These are phyloP conservation scores for Gavialis gangeticus DNA, from an alignment of 2,113 vertebrate species.

Conservation along the genomic window DNA sequence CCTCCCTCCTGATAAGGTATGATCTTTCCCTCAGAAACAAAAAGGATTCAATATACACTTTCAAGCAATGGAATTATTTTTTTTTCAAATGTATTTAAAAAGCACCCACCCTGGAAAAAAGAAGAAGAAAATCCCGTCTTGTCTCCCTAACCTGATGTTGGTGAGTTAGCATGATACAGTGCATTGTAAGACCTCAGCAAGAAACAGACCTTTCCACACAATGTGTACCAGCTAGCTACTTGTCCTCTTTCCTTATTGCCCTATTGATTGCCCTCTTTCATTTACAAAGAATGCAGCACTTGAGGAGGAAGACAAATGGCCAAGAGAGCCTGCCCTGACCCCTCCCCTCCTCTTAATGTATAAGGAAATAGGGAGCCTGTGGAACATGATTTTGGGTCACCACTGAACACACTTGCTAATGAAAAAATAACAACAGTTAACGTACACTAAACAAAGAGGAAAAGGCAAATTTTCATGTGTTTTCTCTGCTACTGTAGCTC, in stretches of 20 bases:
- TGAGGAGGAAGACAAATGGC: constrained; percentile 44
- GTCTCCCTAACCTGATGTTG: not conserved
- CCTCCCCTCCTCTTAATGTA: not conserved
- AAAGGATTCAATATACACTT: not conserved
- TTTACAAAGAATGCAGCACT: constrained; percentile 41
- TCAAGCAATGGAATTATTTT: not conserved
- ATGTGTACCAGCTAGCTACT: not conserved
- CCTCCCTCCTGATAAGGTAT: not conserved
- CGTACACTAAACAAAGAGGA: not conserved
- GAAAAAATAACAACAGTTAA: not conserved
- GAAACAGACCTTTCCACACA: not conserved
- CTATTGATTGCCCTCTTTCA: constrained; percentile 63
- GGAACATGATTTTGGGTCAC: not conserved
- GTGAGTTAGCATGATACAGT: not conserved
- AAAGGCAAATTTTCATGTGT: not conserved
- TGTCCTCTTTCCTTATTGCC: constrained; percentile 53
- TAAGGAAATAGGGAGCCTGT: not conserved
- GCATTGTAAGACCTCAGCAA: not conserved
- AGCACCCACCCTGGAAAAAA: not conserved
- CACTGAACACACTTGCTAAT: not conserved
- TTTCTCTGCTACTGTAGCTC: not conserved
- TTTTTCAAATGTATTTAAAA: not conserved
- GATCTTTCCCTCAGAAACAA: too few species aligned
- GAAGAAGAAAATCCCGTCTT: not conserved
- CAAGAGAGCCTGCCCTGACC: not conserved